phyloP scores from a whole-genome alignment of 2,888 invertebrate species.

The Papilio demoleus region DNA sequence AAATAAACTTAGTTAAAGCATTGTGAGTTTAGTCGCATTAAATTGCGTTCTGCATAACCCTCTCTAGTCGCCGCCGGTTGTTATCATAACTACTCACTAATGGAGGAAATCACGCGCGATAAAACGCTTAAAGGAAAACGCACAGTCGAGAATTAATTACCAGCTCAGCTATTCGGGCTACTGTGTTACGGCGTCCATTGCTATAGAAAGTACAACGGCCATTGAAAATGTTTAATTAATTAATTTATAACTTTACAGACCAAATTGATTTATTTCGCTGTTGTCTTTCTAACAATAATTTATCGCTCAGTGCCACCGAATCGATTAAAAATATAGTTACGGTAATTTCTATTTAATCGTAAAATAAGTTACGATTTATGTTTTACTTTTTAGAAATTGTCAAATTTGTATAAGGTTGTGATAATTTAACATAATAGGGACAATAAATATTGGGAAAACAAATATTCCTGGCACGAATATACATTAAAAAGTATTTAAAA shows the following conservation, averaged over 20 bases:
- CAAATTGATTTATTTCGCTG: neutral
- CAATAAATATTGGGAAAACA: neutral
- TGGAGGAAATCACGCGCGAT: conserved; percentile 60
- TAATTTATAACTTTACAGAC: conserved; percentile 8
- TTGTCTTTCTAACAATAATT: neutral
- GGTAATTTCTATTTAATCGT: neutral
- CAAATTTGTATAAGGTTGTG: neutral
- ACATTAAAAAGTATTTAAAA: neutral
- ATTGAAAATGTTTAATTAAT: conserved; percentile 15
- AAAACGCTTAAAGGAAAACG: conserved; percentile 55
- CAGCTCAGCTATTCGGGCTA: conserved; percentile 29
- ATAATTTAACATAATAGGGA: neutral
- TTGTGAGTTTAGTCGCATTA: neutral
- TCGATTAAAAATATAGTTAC: neutral
- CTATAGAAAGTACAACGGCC: conserved; percentile 12
- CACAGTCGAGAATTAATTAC: conserved; percentile 46
- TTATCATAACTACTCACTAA: conserved; percentile 63
- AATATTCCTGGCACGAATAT: neutral
- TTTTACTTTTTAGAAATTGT: neutral
- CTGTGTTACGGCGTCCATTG: conserved; percentile 31
- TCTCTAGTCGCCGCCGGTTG: conserved; percentile 55
- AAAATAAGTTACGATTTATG: neutral
- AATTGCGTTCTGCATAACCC: conserved; percentile 31
- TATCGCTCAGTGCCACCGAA: neutral
- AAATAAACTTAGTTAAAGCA: neutral